These are phyloP conservation scores for Brienomyrus brachyistius DNA, from an alignment of 2,113 vertebrate species.

Conservation along the genomic window DNA sequence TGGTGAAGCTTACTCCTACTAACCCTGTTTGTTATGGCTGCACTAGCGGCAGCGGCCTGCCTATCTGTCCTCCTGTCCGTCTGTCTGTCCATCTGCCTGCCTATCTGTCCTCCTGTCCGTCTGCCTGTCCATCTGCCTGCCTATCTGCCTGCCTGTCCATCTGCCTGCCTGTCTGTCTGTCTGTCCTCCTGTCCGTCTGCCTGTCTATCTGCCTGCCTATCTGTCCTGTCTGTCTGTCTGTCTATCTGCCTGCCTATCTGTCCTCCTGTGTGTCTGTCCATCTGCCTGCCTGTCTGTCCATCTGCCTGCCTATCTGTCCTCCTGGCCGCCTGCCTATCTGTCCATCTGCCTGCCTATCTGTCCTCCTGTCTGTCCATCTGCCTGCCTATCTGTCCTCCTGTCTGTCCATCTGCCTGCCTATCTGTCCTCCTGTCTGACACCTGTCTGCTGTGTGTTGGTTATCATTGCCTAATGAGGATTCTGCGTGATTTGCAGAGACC, in stretches of 20 bases:
- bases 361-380: neutral
- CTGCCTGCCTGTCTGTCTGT: too few species aligned
- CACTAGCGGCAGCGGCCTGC: neutral
- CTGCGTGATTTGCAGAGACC: neutral
- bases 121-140: neutral
- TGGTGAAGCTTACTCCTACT: neutral
- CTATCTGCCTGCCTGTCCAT: too few species aligned
- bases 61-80: neutral
- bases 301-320: too few species aligned
- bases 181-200: too few species aligned
- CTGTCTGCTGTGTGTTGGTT: neutral
- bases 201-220: neutral
- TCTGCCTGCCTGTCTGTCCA: neutral
- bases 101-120: too few species aligned
- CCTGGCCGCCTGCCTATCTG: too few species aligned
- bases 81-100: neutral
- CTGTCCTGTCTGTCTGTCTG: neutral
- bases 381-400: neutral
- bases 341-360: too few species aligned
- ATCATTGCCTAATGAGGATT: neutral
- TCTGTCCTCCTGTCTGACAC: neutral
- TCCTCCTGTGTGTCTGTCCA: neutral
- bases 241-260: neutral
- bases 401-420: too few species aligned
- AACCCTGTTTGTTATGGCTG: neutral